Conservation (phyloP, 2,113 vertebrate species). For the Talpa occidentalis region DNA sequence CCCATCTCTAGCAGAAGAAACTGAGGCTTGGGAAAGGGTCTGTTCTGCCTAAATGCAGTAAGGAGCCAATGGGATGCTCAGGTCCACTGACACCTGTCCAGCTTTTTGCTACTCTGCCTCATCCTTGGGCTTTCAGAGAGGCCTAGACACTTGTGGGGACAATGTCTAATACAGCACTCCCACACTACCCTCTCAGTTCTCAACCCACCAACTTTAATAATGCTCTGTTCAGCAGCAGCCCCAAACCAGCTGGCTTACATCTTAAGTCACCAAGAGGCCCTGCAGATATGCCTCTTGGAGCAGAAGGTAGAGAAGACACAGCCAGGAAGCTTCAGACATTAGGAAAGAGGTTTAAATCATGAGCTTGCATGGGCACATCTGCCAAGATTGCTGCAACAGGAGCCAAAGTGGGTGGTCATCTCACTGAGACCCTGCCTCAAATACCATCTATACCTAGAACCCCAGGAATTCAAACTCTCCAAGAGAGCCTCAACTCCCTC, state of each 20-base stretch:
- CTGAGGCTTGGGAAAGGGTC: not conserved
- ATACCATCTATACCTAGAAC: rapidly evolving
- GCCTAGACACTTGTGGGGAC: not conserved
- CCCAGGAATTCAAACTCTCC: not conserved
- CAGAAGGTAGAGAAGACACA: not conserved
- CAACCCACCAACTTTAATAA: not conserved
- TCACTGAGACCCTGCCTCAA: not conserved
- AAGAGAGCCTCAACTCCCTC: not conserved
- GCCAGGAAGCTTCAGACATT: not conserved
- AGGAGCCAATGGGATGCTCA: not conserved
- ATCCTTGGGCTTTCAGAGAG: no score
- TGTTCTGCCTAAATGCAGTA: not conserved
- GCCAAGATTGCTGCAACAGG: not conserved
- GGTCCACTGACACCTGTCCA: not conserved
- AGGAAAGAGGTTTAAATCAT: not conserved
- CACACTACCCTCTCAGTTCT: not conserved
- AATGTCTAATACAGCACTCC: no score
- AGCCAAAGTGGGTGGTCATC: not conserved
- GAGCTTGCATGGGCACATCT: not conserved
- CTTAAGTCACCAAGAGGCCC: not conserved
- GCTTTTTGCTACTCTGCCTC: not conserved
- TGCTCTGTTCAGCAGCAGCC: not conserved
- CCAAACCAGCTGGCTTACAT: not conserved
- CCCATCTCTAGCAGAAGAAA: not conserved
- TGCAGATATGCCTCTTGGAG: not conserved